A percentile compares a stretch with the other conserved stretches of the same genome.
Evolutionary conservation across 2,888 invertebrate species (phyloP).

Genomic region (Drosophila neonasuta): DNA sequence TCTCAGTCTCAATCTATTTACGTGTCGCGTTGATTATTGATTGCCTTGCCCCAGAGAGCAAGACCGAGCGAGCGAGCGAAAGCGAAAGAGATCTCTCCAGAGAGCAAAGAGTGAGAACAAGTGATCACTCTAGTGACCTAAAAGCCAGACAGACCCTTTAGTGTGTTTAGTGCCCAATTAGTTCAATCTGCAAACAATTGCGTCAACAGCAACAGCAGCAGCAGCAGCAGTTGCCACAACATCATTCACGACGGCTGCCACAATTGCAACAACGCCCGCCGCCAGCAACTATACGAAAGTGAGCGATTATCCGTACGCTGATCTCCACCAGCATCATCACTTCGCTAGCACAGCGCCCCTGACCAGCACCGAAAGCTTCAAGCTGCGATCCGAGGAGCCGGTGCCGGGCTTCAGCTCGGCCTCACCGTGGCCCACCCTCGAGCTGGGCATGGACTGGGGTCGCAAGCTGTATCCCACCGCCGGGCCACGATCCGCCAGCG

Average conservation of each 20-base stretch:
- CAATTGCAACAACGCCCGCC: slow-evolving; percentile 64
- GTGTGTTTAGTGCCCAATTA: slow-evolving; percentile 32
- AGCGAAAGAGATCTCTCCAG: slow-evolving; percentile 5
- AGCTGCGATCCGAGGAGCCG: slow-evolving; percentile 89
- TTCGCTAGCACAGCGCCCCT: slow-evolving; percentile 69
- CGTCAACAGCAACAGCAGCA: slow-evolving; percentile 7
- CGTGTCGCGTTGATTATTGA: slow-evolving; percentile 13
- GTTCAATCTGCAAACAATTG: slow-evolving; percentile 20
- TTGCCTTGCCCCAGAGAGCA: slow-evolving; percentile 17
- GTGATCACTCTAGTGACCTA: slow-evolving; percentile 34
- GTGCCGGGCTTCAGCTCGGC: slow-evolving; percentile 90
- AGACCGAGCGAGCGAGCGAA: background rate
- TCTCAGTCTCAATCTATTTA: background rate
- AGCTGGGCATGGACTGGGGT: slow-evolving; percentile 88
- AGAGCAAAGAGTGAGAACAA: slow-evolving; percentile 8
- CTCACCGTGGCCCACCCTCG: slow-evolving; percentile 90
- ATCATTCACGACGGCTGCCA: slow-evolving; percentile 66
- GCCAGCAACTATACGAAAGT: slow-evolving; percentile 60
- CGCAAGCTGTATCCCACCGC: slow-evolving; percentile 90
- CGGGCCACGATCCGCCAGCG: slow-evolving; percentile 87
- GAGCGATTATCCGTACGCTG: slow-evolving; percentile 70
- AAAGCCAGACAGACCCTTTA: slow-evolving; percentile 4
- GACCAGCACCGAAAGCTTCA: slow-evolving; percentile 74
- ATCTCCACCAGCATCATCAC: slow-evolving; percentile 75
- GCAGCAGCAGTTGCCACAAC: slow-evolving; percentile 16